Evolutionary conservation across 2,888 invertebrate genomes (phyloP), one percentile per base, ranked within the genome.

Genomic region (Zygothrica quintamaculata): DNA sequence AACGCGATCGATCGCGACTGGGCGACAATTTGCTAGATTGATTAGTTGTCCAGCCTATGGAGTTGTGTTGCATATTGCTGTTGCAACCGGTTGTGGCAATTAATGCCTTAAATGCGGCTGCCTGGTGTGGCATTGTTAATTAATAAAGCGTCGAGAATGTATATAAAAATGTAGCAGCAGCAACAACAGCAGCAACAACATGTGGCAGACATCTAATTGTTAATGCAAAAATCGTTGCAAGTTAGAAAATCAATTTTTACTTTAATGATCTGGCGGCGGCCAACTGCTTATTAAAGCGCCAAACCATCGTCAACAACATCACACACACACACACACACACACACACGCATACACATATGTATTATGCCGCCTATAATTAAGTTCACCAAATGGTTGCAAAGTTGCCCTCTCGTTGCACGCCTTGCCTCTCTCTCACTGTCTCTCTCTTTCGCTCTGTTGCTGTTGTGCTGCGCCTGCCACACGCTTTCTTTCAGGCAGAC

Each of bases 11-110:
- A 70, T 70, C 55, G 74, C 52, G 52, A 65, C 67, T 70, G 77
- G 77, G 82, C 85, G 87, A 84, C 86, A 87, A 85, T 87, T 85
- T 87, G 87, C 84, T 80, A 87, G 82, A 84, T 86, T 86, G 87
- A 86, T 86, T 86, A 87, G 76, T 61, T 58, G 77, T 71, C 64
- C 76, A 62, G 74, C 75, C 75, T 67, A 56, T 58, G 56, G 55
- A 13, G 34, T 12, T 29, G 15, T 5, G 31, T 29, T 5, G 36
- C 48, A 9, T n/a, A 22, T 36, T 12, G 18, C 13, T 11, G 26
- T 43, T 39, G 62, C 57, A 25, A 82, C 80, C 78, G 76, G 81
- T 80, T 73, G 8, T 25, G 61, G 76, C 82, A 84, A 84, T 84
- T 82, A 86, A 84, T 81, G 85, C 74, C 85, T 74, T 87, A 87